Conservation (phyloP, 2,888 invertebrate species). For the Microplitis manilae region DNA sequence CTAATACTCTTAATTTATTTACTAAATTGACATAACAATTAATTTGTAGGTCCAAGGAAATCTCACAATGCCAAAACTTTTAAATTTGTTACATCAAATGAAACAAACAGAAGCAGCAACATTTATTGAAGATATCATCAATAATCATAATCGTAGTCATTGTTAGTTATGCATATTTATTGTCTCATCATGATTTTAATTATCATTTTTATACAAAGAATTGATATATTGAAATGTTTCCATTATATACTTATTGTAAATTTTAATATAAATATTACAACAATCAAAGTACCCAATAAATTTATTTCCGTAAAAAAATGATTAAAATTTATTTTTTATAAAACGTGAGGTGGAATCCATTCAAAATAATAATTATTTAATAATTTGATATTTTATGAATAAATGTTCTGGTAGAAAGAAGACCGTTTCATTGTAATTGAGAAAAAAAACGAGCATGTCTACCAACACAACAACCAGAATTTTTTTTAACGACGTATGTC, state of each 20-base stretch:
- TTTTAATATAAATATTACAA: not conserved
- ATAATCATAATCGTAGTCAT: slow-evolving; percentile 17
- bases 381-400: no score
- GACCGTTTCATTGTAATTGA: not conserved
- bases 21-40: not conserved
- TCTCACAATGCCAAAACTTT: slow-evolving; percentile 56
- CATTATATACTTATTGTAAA: not conserved
- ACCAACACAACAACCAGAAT: not conserved
- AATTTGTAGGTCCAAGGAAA: slow-evolving; percentile 55
- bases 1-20: not conserved
- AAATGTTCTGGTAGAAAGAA: no score
- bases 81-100: slow-evolving; percentile 66
- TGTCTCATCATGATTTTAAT: not conserved
- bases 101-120: slow-evolving; percentile 68
- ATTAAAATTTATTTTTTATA: no score
- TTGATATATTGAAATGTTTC: not conserved
- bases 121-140: slow-evolving; percentile 61
- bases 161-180: not conserved
- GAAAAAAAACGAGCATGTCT: not conserved
- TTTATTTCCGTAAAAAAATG: not conserved
- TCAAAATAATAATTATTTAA: no score
- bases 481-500: not conserved
- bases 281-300: not conserved
- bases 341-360: no score
- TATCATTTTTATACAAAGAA: not conserved